Evolutionary conservation across 2,888 invertebrate genomes (phyloP).

Genomic region (Argynnis bischoffii): DNA sequence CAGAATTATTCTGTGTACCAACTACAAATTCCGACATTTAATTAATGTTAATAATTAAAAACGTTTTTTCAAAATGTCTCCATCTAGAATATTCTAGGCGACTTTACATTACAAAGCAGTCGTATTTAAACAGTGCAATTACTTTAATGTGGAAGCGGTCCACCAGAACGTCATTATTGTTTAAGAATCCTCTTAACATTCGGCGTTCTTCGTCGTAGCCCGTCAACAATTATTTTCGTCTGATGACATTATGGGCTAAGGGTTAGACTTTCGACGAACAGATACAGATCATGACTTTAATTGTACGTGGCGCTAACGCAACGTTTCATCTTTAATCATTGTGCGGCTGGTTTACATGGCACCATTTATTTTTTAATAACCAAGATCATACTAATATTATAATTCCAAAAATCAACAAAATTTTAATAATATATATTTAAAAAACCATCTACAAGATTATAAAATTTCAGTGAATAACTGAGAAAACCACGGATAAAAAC

Average conservation of each 20-base stretch:
- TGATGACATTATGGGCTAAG: slow-evolving; percentile 53
- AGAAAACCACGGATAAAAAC: too few relatives aligned
- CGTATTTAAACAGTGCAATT: slow-evolving; percentile 30
- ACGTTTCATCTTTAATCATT: slow-evolving; percentile 67
- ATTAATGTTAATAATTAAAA: slow-evolving; percentile 15
- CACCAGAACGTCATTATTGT: slow-evolving; percentile 36
- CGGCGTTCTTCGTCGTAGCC: slow-evolving; percentile 34
- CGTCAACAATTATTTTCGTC: slow-evolving; percentile 59
- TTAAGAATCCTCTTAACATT: slow-evolving; percentile 39
- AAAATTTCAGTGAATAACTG: too few relatives aligned
- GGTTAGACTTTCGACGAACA: slow-evolving; percentile 71
- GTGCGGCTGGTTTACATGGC: slow-evolving; percentile 55
- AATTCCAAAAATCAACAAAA: too few relatives aligned
- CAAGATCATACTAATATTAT: too few relatives aligned
- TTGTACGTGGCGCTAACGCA: slow-evolving; percentile 79
- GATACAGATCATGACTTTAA: slow-evolving; percentile 78
- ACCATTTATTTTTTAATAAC: slow-evolving; percentile 6
- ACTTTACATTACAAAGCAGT: slow-evolving; percentile 29
- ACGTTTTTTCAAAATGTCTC: slow-evolving; percentile 2
- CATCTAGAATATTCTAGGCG: slow-evolving; percentile 15
- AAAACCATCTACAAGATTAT: too few relatives aligned
- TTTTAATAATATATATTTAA: too few relatives aligned
- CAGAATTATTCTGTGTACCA: background rate
- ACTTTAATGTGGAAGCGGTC: slow-evolving; percentile 28
- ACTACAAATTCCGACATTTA: background rate